phyloP scores from a whole-genome alignment of 2,113 vertebrate species.

The Caranx ignobilis region DNA sequence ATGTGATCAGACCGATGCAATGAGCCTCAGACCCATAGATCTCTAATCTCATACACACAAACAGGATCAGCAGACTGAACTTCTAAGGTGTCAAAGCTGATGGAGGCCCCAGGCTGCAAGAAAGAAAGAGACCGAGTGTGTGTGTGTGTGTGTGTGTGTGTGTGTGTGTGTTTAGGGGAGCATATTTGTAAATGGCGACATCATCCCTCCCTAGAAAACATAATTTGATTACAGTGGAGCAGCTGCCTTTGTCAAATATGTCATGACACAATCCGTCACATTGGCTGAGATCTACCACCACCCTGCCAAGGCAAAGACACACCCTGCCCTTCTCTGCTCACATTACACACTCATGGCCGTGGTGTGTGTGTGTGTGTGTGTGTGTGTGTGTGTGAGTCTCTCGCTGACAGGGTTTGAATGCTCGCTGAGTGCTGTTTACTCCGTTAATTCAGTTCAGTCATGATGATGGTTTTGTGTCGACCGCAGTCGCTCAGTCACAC shows the following conservation, averaged over 20 bases:
- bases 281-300: conserved; percentile 23
- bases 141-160: conserved; percentile 20
- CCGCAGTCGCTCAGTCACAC: too few relatives aligned
- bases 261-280: conserved; percentile 36
- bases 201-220: conserved; percentile 10
- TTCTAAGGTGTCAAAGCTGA: conserved; percentile 50
- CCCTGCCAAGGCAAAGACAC: conserved; percentile 43
- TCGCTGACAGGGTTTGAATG: not conserved
- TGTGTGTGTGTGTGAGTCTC: not conserved
- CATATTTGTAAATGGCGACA: conserved; percentile 35
- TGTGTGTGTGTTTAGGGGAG: conserved; percentile 1
- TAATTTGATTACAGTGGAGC: conserved; percentile 2
- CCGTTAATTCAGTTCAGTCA: not conserved
- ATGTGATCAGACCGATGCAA: conserved; percentile 41
- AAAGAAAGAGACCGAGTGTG: conserved; percentile 8
- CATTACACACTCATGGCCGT: conserved; percentile 23
- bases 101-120: conserved; percentile 3
- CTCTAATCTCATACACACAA: conserved; percentile 59
- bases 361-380: too few relatives aligned
- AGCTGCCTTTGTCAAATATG: conserved; percentile 33
- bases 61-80: conserved; percentile 47
- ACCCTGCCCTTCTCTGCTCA: conserved; percentile 39
- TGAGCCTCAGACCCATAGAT: conserved; percentile 29
- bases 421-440: not conserved
- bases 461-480: not conserved